These are phyloP conservation scores for Caenorhabditis wallacei DNA, from an alignment of 2,888 invertebrate species.

Conservation along the genomic window DNA sequence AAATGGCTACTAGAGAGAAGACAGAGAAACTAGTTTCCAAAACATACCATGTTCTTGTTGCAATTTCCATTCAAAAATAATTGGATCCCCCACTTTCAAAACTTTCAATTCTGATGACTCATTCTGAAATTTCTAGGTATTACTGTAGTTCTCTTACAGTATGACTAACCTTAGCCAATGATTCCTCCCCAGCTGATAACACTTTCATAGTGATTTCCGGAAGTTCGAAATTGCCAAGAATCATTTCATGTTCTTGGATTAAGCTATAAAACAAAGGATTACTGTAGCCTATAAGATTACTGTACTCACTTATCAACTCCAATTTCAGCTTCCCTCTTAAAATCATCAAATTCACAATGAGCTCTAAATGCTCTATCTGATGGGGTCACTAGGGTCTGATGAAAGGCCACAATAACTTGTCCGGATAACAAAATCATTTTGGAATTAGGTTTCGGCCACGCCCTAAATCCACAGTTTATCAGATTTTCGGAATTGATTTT, in stretches of 20 bases:
- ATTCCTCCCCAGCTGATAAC: constrained; percentile 41
- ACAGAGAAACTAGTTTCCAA: not conserved
- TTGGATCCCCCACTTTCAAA: constrained; percentile 57
- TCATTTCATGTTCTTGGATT: constrained; percentile 31
- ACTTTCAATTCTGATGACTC: constrained; percentile 9
- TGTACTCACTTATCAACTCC: constrained; percentile 19
- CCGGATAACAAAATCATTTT: constrained; percentile 37
- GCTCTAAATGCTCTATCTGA: constrained; percentile 47
- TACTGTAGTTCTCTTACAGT: constrained; percentile 1
- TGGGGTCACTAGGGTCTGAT: constrained; percentile 46
- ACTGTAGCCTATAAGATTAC: not conserved
- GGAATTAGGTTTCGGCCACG: constrained; percentile 56
- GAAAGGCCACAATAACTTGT: constrained; percentile 55
- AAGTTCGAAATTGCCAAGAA: constrained; percentile 36
- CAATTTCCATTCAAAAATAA: constrained; percentile 55
- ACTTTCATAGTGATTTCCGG: constrained; percentile 43
- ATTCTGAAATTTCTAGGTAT: not conserved
- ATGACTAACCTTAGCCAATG: constrained; percentile 14
- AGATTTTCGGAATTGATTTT: constrained; percentile 34
- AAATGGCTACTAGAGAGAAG: too few species aligned
- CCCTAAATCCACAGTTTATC: constrained; percentile 47
- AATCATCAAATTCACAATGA: constrained; percentile 61
- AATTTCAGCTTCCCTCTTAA: constrained; percentile 21
- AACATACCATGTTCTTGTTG: constrained; percentile 22
- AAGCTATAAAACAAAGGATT: constrained; percentile 18